Evolutionary conservation across 1,140 invertebrate species (phyloP).

Genomic region (Drosophila carrolli): DNA sequence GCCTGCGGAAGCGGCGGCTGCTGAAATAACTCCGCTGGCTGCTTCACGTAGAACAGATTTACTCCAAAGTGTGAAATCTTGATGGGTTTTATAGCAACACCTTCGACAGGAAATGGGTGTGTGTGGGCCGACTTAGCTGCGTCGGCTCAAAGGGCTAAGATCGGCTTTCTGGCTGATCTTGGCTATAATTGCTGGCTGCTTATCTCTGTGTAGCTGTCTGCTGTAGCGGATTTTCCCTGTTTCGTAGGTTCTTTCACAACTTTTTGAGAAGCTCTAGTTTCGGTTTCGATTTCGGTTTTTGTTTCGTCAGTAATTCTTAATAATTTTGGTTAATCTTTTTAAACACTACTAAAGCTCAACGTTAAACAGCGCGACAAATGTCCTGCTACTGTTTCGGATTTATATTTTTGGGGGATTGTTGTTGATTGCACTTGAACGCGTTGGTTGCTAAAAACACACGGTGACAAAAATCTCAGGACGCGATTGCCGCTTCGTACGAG

Average conservation of each 20-base stretch:
- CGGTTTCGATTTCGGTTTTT: slow-evolving; percentile 13
- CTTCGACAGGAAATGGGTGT: slow-evolving; percentile 71
- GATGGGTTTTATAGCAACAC: slow-evolving; percentile 83
- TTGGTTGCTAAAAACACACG: slow-evolving; percentile 61
- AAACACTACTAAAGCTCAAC: slow-evolving; percentile 79
- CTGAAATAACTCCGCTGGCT: slow-evolving; percentile 85
- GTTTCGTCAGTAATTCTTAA: slow-evolving; percentile 31
- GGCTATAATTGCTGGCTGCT: slow-evolving; percentile 12
- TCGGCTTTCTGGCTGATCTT: slow-evolving; percentile 37
- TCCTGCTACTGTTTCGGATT: slow-evolving; percentile 50
- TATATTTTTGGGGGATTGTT: slow-evolving; percentile 39
- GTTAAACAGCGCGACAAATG: slow-evolving; percentile 63
- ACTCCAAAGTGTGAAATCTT: slow-evolving; percentile 85
- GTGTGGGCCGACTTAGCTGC: slow-evolving; percentile 44
- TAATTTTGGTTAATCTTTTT: slow-evolving; percentile 34
- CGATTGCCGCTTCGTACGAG: slow-evolving; percentile 52
- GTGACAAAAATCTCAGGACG: slow-evolving; percentile 52
- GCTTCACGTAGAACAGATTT: slow-evolving; percentile 85
- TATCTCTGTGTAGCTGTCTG: slow-evolving; percentile 4
- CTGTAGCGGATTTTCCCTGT: slow-evolving; percentile 24
- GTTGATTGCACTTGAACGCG: slow-evolving; percentile 79
- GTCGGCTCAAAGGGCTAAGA: slow-evolving; percentile 54
- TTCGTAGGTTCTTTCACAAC: slow-evolving; percentile 65
- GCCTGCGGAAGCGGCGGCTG: slow-evolving; percentile 84
- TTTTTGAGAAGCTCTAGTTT: slow-evolving; percentile 75